Conservation (phyloP, 2,888 invertebrate genomes). For the Isoperla grammatica region DNA sequence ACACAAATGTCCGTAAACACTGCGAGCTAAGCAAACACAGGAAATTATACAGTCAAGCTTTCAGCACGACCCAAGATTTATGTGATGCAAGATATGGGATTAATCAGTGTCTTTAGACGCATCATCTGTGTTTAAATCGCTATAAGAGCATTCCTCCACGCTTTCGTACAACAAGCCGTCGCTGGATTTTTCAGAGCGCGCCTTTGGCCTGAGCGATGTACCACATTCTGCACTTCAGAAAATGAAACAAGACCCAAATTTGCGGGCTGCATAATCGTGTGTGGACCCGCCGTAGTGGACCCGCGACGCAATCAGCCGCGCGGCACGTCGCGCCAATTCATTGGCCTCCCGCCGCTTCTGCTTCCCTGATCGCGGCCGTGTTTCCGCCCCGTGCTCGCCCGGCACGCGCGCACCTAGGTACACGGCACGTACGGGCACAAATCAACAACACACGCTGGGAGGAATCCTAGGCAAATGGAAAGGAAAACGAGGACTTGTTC, state of each 20-base stretch:
- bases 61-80: no score
- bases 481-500: neutral
- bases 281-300: neutral
- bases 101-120: no score
- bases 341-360: neutral
- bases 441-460: conserved; percentile 7
- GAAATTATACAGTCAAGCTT: conserved; percentile 1
- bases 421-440: conserved; percentile 9
- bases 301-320: neutral
- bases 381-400: neutral
- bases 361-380: neutral
- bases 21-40: neutral
- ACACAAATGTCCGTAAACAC: conserved; percentile 6
- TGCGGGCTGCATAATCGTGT: neutral
- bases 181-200: no score
- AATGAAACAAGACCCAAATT: conserved; percentile 5
- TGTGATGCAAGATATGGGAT: no score
- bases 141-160: no score
- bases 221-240: conserved; percentile 10
- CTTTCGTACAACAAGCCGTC: no score
- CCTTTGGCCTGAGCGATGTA: no score
- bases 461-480: conserved; percentile 1
- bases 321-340: conserved; percentile 13
- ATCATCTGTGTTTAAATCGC: no score
- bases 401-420: neutral